Evolutionary conservation across 2,888 invertebrate species (phyloP).

Genomic region (Nomada flava): DNA sequence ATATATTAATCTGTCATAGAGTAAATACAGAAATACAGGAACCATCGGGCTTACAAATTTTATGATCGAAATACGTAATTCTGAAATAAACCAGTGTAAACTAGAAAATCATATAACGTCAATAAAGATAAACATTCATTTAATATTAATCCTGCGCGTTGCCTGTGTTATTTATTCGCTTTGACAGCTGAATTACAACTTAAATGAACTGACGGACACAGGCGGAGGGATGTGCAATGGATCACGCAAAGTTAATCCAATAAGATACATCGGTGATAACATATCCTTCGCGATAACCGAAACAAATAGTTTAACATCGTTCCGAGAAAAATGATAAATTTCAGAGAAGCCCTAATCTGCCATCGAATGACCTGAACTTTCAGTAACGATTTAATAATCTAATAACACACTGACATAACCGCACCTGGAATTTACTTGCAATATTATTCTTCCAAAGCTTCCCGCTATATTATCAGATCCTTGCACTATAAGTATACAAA

Average conservation of each 20-base stretch:
- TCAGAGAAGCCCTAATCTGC: too few species aligned
- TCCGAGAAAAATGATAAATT: too few species aligned
- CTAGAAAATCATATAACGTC: neutral
- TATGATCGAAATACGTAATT: too few species aligned
- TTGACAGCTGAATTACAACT: neutral
- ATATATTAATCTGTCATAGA: too few species aligned
- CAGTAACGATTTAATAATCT: neutral
- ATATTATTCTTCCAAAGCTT: neutral
- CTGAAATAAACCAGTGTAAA: too few species aligned
- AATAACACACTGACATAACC: constrained; percentile 5
- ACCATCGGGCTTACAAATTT: too few species aligned
- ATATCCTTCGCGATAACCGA: neutral
- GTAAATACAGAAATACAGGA: too few species aligned
- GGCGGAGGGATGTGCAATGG: neutral
- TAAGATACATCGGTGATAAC: neutral
- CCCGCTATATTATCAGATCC: too few species aligned
- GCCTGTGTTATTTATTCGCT: neutral
- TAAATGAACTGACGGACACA: neutral
- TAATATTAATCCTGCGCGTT: neutral
- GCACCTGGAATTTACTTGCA: neutral
- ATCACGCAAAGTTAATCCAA: neutral
- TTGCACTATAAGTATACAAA: too few species aligned
- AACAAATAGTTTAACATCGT: neutral
- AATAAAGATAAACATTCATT: neutral
- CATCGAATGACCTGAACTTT: neutral